Base-by-base conservation (phyloP, 2,113 vertebrate species). In the Brachionichthys hirsutus region DNA sequence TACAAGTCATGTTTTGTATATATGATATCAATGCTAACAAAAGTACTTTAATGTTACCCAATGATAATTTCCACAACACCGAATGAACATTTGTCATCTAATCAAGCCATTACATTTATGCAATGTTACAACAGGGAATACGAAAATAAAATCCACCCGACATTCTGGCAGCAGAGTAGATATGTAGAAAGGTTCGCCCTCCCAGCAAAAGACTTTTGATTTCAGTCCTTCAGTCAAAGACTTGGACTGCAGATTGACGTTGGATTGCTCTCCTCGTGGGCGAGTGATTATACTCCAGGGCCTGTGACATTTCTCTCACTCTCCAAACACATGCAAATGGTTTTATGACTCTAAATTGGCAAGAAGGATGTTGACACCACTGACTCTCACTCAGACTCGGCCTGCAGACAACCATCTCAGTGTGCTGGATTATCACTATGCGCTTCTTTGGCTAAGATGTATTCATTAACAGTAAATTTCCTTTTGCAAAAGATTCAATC, bases 321-420 rank as follows among this genome's bases (percentile, higher is more conserved):
- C 36, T 61, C 44, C 19, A 57, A 65, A 73, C 44, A 56, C 50
- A 62, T 69, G 49, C 56, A 75, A 78, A 80, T 67, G 20, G 46
- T 22, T 64, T 54, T 65, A n/a, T 38, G 19, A 15, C 30, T 57
- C 24, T 54, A 58, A 63, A 54, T 48, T 68, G 67, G 48, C 35
- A 48, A 52, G 44, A 19, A 22, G 45, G 38, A 68, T 65, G 44
- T 58, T 72, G 54, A 73, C 30, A 35, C n/a, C 35, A 11, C 34
- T 51, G 42, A 43, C 14, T 62, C 47, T 50, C 35, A 43, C 20
- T 45, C 9, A 24, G 12, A 24, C 38, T 38, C 51, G 18, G 44
- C 24, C 47, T 44, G 49, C 45, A 22, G 34, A 12, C 16, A 14
- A 22, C 49, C 12, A 12, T 50, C 12, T 47, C 22, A n/a, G n/a